Evolutionary conservation across 2,888 invertebrate species (phyloP).

Genomic region (Stenchaetothrips biformis): DNA sequence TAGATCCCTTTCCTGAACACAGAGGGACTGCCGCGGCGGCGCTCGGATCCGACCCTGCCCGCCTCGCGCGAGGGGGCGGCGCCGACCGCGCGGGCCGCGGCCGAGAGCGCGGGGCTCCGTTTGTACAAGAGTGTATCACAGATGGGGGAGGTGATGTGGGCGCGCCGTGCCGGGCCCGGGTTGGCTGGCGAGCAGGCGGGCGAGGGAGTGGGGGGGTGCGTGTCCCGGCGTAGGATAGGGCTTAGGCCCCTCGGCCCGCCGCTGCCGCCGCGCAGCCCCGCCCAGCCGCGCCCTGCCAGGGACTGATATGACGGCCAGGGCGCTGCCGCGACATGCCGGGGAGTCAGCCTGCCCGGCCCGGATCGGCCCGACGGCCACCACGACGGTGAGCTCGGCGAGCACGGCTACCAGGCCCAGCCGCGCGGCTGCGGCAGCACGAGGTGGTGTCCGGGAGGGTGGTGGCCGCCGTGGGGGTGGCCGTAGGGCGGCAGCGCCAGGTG

Average conservation of each 20-base stretch:
- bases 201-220: too few relatives aligned
- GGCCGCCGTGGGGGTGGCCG: slow-evolving; percentile 5
- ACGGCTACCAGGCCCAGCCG: background rate
- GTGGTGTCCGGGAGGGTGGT: slow-evolving; percentile 8
- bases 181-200: background rate
- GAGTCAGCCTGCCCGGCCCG: background rate
- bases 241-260: too few relatives aligned
- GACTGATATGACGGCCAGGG: too few relatives aligned
- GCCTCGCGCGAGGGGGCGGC: too few relatives aligned
- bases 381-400: too few relatives aligned
- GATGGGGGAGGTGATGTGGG: slow-evolving; percentile 13
- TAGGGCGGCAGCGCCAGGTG: slow-evolving; percentile 29
- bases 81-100: too few relatives aligned
- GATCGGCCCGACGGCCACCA: background rate
- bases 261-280: too few relatives aligned
- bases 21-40: background rate
- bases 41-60: too few relatives aligned
- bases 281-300: too few relatives aligned
- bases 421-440: background rate
- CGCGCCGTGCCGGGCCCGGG: background rate
- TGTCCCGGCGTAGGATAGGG: too few relatives aligned
- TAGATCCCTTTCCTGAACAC: slow-evolving; percentile 6
- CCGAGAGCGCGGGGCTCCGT: too few relatives aligned
- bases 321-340: background rate
- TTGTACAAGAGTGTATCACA: slow-evolving; percentile 14